Evolutionary conservation across 2,888 invertebrate genomes (phyloP).

Genomic region (Criorhina ranunculi): DNA sequence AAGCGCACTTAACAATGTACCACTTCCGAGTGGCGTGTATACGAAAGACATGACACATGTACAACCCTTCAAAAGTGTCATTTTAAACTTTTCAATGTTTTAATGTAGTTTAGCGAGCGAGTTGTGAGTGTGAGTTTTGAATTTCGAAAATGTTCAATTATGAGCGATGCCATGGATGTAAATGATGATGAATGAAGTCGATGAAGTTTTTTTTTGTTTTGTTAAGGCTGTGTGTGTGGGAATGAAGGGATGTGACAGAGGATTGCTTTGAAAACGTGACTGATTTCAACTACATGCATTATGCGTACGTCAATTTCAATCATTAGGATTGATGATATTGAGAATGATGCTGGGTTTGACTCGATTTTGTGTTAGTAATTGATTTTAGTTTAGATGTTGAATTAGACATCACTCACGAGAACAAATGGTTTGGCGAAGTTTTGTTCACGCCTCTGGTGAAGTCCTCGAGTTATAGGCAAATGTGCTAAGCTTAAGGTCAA

Average conservation of each 20-base stretch:
- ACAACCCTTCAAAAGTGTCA: conserved; percentile 75
- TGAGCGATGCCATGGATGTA: conserved; percentile 26
- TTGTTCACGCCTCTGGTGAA: too few relatives aligned
- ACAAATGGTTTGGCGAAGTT: too few relatives aligned
- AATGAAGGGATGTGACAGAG: too few relatives aligned
- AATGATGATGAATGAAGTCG: conserved; percentile 28
- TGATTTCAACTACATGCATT: conserved; percentile 11
- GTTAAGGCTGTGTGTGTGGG: too few relatives aligned
- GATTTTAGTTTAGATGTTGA: background rate
- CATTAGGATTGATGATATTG: background rate
- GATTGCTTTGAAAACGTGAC: conserved; percentile 4
- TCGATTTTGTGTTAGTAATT: background rate
- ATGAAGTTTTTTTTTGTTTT: background rate
- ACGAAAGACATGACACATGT: conserved; percentile 68
- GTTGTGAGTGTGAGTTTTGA: background rate
- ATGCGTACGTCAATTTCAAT: conserved; percentile 12
- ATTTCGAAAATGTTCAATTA: conserved; percentile 51
- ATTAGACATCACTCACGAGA: too few relatives aligned
- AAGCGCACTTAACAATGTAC: conserved; percentile 73
- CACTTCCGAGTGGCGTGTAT: conserved; percentile 59
- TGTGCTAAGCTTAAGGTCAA: too few relatives aligned
- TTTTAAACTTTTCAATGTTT: conserved; percentile 67
- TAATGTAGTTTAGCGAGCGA: conserved; percentile 48
- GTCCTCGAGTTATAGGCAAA: too few relatives aligned
- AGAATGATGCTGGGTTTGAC: conserved; percentile 1